A percentile compares a stretch with the other conserved stretches of the same genome.
Evolutionary conservation across 2,113 vertebrate species (phyloP).

Genomic region (Eolophus roseicapilla): DNA sequence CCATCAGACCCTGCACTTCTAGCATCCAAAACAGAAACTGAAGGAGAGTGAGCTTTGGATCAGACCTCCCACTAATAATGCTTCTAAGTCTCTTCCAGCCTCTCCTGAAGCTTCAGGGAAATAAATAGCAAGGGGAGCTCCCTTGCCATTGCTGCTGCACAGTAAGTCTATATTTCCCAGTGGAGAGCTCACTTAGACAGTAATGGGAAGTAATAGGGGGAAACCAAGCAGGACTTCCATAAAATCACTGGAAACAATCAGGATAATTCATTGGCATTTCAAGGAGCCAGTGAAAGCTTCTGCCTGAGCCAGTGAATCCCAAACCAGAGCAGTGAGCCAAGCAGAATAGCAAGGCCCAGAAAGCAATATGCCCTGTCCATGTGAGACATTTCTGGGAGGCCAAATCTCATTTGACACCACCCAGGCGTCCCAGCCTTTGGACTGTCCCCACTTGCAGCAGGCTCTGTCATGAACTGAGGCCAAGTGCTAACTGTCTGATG

Average conservation of each 20-base stretch:
- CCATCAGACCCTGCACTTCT: background rate
- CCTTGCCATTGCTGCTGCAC: slow-evolving; percentile 15
- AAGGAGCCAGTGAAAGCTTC: background rate
- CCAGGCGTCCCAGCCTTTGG: background rate
- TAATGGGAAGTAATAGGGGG: slow-evolving; percentile 53
- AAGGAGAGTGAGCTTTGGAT: background rate
- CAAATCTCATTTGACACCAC: background rate
- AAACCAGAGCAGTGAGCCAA: background rate
- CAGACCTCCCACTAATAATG: background rate
- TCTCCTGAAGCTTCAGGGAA: slow-evolving; percentile 20
- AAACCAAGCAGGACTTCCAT: slow-evolving; percentile 35
- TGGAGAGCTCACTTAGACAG: slow-evolving; percentile 47
- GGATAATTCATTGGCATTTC: slow-evolving; percentile 41
- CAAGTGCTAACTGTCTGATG: background rate
- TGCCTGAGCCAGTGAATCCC: background rate
- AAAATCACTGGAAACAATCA: slow-evolving; percentile 36
- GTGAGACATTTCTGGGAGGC: background rate
- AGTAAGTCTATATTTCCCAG: slow-evolving; percentile 43
- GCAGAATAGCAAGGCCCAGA: background rate
- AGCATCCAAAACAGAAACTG: background rate
- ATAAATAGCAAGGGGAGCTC: slow-evolving; percentile 34
- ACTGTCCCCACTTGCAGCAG: background rate
- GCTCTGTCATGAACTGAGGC: background rate
- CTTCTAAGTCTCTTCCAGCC: background rate
- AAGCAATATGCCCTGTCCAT: background rate